Base-by-base conservation (phyloP, 2,888 invertebrate species). In the Brachyptera putata region DNA sequence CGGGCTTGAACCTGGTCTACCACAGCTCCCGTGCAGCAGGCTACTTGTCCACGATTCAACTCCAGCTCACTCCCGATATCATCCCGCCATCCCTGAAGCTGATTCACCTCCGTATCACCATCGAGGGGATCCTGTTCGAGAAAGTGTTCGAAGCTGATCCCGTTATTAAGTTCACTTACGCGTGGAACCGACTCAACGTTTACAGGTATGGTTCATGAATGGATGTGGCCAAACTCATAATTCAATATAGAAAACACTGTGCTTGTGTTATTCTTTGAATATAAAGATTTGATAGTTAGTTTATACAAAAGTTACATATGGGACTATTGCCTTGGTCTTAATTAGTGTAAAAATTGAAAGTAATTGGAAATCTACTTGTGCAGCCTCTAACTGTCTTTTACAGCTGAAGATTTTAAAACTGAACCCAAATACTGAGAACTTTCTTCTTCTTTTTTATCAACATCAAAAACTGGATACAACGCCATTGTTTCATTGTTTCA, bases 151-250 rank as follows among this genome's bases (percentile, higher is more conserved):
- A 97, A 76, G 96, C 98, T 0, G 96, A 96, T 75, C 94, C 96
- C 0, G 87, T 93, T 34, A 93, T 99, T 66, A 96, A 95, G 71
- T 96, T 94, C 75, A 96, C 95, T 0, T 99, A 95, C 71, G 90
- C 95, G 0, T 99, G 99, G 99, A 95, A 98, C 73, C 83, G 96
- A 61, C 78, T 93, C 46, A 98, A 99, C 71, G 94, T 96, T 1
- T 99, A 98, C 75, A 84, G 72, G 73, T 73, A 63, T 57, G 64
- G 1, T 16, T 41, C 4, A 14, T n/a, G n/a, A n/a, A n/a, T n/a
- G n/a, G n/a, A n/a, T n/a, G n/a, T n/a, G n/a, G n/a, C n/a, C n/a
- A n/a, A n/a, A n/a, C n/a, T n/a, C n/a, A n/a, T n/a, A n/a, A n/a
- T n/a, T n/a, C n/a, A n/a, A n/a, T n/a, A n/a, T n/a, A n/a, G n/a